Base-by-base conservation (phyloP, 2,888 invertebrate genomes). In the Stenichneumon culpator region DNA sequence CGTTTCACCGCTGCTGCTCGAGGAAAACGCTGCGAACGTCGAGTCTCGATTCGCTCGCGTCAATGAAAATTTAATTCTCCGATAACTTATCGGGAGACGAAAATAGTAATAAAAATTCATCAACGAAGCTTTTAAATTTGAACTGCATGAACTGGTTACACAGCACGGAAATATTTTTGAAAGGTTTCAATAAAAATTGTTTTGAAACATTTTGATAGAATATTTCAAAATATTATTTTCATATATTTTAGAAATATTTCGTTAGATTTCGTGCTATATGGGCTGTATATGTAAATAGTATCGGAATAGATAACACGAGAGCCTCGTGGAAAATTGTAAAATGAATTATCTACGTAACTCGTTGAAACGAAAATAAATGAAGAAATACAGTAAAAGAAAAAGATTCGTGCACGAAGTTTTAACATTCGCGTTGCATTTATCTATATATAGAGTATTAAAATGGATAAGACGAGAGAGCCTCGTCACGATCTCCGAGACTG, bases 1-100 rank as follows among this genome's bases (percentile, higher is more conserved):
- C 72, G 72, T 72, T 72, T 72, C 39, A 54, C 57, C 14, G 39
- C 19, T 39, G 39, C 22, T 16, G 39, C 39, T 72, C 57, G 72
- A 72, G 36, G 7, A 39, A 57, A 72, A 57, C 39, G 72, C 19
- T 6, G 39, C 19, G 7, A 19, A 54, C 9, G 54, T 54, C 72
- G 16, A 57, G 39, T 39, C 19, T 22, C 25, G 22, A 22, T 72
- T 16, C 50, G 7, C 32, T 32, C 32, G 32, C 32, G 0, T 5
- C 5, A 32, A 32, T 32, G 32, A 54, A 54, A 54, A 54, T 54
- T 54, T 6, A 1, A 19, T 54, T 19, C 19, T 52, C 52, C 52
- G 39, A 39, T 39, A 2, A 9, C 2, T 11, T 39, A 9, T 39
- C 39, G 39, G 2, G 2, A 11, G 1, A 39, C 11, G 11, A 39